Conservation (phyloP, 2,888 invertebrate species). For the Scaptomyza tumidula region DNA sequence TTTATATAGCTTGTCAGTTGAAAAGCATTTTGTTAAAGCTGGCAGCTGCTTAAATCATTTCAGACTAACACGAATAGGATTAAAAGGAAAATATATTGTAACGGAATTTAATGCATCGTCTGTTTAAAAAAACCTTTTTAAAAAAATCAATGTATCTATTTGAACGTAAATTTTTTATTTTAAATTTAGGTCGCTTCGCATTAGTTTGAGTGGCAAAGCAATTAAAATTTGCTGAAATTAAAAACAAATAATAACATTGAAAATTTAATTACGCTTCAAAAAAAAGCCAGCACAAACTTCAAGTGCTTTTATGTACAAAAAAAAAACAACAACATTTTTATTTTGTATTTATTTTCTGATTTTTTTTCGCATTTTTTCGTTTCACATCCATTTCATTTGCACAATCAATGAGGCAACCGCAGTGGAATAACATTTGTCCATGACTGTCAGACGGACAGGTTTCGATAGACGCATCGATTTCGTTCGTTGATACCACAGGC, state of each 20-base stretch:
- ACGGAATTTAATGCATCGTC: neutral
- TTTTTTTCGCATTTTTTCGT: constrained; percentile 17
- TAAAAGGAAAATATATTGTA: neutral
- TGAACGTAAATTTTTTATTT: constrained; percentile 3
- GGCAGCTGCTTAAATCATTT: neutral
- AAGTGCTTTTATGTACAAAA: constrained; percentile 30
- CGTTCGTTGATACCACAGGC: constrained; percentile 9
- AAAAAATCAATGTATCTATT: constrained; percentile 2
- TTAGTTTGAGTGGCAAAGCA: constrained; percentile 24
- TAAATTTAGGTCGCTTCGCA: constrained; percentile 14
- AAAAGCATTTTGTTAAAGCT: neutral
- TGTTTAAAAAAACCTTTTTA: neutral
- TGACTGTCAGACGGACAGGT: constrained; percentile 10
- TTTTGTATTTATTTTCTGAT: constrained; percentile 16
- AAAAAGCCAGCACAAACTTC: constrained; percentile 5
- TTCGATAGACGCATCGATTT: constrained; percentile 14
- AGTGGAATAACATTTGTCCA: constrained; percentile 49
- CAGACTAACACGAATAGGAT: neutral
- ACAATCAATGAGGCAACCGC: constrained; percentile 63
- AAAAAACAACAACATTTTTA: constrained; percentile 7
- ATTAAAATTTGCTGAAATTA: constrained; percentile 66
- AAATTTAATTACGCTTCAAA: constrained; percentile 52
- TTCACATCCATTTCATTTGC: constrained; percentile 48
- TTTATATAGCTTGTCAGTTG: neutral
- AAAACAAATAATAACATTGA: constrained; percentile 65